These are phyloP conservation scores for Petroica traversi DNA, from an alignment of 2,113 vertebrate genomes.

Conservation along the genomic window DNA sequence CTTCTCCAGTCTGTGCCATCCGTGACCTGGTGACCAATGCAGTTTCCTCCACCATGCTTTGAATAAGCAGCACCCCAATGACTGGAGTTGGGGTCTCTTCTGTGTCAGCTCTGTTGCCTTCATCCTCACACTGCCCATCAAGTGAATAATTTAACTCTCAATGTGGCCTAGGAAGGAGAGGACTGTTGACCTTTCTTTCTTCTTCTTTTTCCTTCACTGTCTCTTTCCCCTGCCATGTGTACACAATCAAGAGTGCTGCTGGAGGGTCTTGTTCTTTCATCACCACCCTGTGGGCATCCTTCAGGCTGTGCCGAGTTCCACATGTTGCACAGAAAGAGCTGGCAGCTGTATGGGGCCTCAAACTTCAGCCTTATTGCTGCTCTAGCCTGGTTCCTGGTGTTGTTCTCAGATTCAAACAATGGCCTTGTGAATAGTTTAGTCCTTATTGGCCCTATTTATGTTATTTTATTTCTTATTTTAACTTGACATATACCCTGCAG, in stretches of 20 bases:
- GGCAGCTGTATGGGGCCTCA: neutral
- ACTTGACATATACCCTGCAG: neutral
- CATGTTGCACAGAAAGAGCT: neutral
- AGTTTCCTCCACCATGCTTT: neutral
- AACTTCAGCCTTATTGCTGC: neutral
- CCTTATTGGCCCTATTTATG: neutral
- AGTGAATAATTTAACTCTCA: neutral
- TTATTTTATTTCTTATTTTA: neutral
- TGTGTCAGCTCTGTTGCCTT: neutral
- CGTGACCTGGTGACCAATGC: neutral
- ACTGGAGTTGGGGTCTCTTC: neutral
- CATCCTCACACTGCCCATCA: neutral
- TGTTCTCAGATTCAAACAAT: neutral
- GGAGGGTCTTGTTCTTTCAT: neutral
- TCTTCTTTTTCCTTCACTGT: neutral
- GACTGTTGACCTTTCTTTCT: neutral
- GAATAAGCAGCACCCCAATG: rapidly evolving
- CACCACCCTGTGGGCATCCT: neutral
- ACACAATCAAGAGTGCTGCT: neutral
- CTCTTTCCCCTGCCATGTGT: neutral
- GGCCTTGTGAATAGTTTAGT: neutral
- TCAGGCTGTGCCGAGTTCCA: neutral
- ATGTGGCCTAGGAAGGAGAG: neutral
- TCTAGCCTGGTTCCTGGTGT: neutral
- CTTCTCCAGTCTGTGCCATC: neutral